Evolutionary conservation across 1,140 invertebrate species (phyloP).

Genomic region (Drosophila carrolli): DNA sequence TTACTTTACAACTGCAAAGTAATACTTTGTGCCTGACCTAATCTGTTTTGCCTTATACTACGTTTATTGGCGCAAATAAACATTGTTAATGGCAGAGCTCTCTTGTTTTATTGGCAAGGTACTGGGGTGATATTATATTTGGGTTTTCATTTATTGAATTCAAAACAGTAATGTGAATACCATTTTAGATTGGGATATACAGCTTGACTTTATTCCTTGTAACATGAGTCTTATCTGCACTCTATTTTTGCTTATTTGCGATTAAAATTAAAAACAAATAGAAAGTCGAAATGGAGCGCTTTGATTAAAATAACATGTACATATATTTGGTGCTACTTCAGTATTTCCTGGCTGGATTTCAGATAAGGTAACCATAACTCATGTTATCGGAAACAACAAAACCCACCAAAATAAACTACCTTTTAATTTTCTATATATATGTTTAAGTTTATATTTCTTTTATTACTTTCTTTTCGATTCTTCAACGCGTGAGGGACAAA

Average conservation of each 20-base stretch:
- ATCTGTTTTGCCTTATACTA: constrained; percentile 15
- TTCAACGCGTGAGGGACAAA: constrained; percentile 45
- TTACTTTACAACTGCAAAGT: constrained; percentile 13
- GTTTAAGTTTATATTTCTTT: constrained; percentile 32
- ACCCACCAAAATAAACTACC: background rate
- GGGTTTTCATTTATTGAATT: no score
- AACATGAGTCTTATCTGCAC: no score
- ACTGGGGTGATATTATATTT: background rate
- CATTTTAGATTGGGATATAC: no score
- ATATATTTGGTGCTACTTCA: background rate
- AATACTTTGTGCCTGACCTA: constrained; percentile 6
- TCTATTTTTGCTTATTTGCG: background rate
- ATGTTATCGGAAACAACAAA: background rate
- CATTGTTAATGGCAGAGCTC: constrained; percentile 11
- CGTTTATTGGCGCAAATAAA: constrained; percentile 26
- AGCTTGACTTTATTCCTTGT: background rate
- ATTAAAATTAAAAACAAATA: background rate
- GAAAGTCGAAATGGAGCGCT: background rate
- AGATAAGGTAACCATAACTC: background rate
- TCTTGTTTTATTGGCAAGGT: background rate
- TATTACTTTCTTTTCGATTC: constrained; percentile 46
- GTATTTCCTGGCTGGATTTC: background rate
- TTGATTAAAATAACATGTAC: no score
- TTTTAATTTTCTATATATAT: constrained; percentile 3
- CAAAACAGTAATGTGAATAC: no score